Evolutionary conservation across 1,140 invertebrate species (phyloP).

Genomic region (Oppia nitens): DNA sequence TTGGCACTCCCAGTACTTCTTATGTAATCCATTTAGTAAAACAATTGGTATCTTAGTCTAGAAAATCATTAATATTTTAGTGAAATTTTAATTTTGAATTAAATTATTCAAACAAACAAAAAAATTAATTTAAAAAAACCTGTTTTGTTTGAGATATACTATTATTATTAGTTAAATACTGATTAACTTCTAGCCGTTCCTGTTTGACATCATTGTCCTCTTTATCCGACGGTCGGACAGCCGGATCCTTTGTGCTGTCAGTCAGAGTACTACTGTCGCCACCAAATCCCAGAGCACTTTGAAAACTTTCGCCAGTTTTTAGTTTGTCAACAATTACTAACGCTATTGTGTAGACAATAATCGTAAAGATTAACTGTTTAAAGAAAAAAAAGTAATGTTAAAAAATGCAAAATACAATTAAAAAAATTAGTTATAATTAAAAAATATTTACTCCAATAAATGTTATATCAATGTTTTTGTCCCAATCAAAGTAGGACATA

Average conservation of each 20-base stretch:
- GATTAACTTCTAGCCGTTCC: neutral
- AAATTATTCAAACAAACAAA: too few species aligned
- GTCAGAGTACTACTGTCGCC: too few species aligned
- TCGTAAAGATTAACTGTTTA: neutral
- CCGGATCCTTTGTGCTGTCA: neutral
- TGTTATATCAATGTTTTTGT: neutral
- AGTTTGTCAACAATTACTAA: neutral
- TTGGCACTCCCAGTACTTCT: conserved; percentile 31
- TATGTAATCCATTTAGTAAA: neutral
- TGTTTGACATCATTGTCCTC: neutral
- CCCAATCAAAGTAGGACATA: conserved; percentile 1
- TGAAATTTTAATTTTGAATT: too few species aligned
- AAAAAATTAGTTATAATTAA: too few species aligned
- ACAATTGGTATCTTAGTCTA: neutral
- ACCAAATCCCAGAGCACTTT: neutral
- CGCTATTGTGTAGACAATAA: neutral
- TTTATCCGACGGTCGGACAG: neutral
- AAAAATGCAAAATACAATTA: neutral
- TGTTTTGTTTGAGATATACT: too few species aligned
- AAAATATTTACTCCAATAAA: conserved; percentile 4
- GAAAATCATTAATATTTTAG: too few species aligned
- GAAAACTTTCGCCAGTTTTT: neutral
- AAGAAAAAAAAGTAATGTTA: neutral
- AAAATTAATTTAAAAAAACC: too few species aligned
- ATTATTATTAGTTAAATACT: neutral